Base-by-base conservation (phyloP, 92 coral and sea anemone species). In the Epizoanthus scotinus region DNA sequence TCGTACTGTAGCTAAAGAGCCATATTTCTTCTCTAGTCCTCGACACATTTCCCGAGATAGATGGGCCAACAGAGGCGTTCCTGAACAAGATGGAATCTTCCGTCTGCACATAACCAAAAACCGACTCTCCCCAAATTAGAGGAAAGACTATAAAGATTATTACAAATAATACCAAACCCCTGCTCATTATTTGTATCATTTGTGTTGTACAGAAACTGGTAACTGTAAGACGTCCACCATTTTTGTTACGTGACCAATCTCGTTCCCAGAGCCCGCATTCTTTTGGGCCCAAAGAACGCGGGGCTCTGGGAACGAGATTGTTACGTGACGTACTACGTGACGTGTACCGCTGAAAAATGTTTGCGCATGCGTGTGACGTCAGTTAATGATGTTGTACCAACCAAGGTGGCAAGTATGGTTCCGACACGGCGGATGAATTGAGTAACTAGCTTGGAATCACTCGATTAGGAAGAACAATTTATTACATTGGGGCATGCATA, bases 21-120 rank as follows among this genome's bases (percentile, higher is more conserved):
- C 97, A 95, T 52, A 95, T 85, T 52, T 93, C 90, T 49, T 95
- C 98, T 82, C 82, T 77, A 47, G 53, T 60, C 70, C 70, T 78
- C 13, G 98, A 91, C 0, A 93, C 98, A 19, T 28, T 82, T 60
- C 98, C 98, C 29, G 17, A 6, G 5, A 82, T 73, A 28, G 63
- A 26, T 10, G 71, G 44, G 17, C 88, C 91, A 63, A 95, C 66
- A 5, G 92, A 81, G 36, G 85, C 91, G 75, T 87, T 89, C 12
- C 61, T 73, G 84, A 90, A 91, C 10, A 58, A 70, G 52, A 92
- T 89, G 61, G 27, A 40, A 2, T 56, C 81, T 59, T 75, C 55
- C 15, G 15, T 57, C 67, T 38, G 60, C 0, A 40, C 81, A 75
- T 59, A 31, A 13, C 81, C 67, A n/a, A 19, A 29, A 17, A 40